Evolutionary conservation across 2,888 invertebrate genomes (phyloP), one percentile per base, ranked within the genome.

Genomic region (Alsophila aescularia): DNA sequence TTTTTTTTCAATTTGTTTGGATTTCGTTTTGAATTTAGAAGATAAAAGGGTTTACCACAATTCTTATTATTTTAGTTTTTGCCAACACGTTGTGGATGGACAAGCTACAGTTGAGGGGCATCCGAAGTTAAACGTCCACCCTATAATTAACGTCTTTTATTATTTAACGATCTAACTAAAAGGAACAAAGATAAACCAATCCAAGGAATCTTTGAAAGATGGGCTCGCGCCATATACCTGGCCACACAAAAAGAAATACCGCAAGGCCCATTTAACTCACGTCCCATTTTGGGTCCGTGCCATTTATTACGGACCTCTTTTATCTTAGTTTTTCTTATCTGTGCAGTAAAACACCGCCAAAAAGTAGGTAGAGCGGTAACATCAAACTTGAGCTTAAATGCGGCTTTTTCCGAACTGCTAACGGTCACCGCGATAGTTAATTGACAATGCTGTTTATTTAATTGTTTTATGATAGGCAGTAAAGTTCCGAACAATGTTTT

Each of bases 301-400:
- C 85, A 83, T 87, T 85, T 87, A 81, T 87, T 83, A 79, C 66
- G 54, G 58, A 58, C 69, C 79, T 80, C 73, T 72, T 79, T 85
- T 81, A 79, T 82, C 78, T 77, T 74, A 68, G 67, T 73, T 69
- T 73, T 67, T 50, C 18, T 54, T 54, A 65, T 64, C 66, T 71
- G 66, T 63, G 37, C 56, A 59, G 53, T 53, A 67, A 74, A 65
- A 66, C 53, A 66, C 85, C 83, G 81, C 69, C 81, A 76, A 77
- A 73, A 72, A 56, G 58, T 52, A 61, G 64, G 58, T 52, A 60
- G 59, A 52, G 62, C 64, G 62, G 64, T 15, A 32, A 52, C 62
- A 52, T 64, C 58, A 62, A 59, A 48, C 27, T n/a, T n/a, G n/a
- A n/a, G n/a, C 36, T 41, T 29, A n/a, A n/a, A n/a, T n/a, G n/a